Evolutionary conservation across 2,113 vertebrate species (phyloP).

Genomic region (pig (Sus scrofa)): DNA sequence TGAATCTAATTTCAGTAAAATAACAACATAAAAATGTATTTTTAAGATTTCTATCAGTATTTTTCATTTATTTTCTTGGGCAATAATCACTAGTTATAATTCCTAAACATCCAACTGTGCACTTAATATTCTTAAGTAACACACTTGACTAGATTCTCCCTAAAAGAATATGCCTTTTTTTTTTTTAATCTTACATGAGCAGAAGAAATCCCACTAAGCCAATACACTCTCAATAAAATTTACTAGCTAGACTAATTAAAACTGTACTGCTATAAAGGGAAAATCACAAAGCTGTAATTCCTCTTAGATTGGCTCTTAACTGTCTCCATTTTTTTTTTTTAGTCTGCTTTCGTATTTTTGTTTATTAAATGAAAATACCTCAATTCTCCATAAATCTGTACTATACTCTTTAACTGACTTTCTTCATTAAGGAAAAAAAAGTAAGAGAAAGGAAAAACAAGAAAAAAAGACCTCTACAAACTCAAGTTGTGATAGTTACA

Average conservation of each 20-base stretch:
- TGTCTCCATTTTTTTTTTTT: background rate
- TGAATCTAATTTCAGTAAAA: conserved; percentile 78
- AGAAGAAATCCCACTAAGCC: conserved; percentile 11
- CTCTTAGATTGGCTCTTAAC: background rate
- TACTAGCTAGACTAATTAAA: conserved; percentile 30
- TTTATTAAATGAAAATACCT: background rate
- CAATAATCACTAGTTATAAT: conserved; percentile 68
- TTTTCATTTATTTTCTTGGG: conserved; percentile 64
- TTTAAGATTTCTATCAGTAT: conserved; percentile 63
- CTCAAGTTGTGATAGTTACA: background rate
- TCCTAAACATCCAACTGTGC: conserved; percentile 28
- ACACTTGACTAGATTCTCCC: conserved; percentile 44
- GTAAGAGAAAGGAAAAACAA: background rate
- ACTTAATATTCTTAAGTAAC: conserved; percentile 40
- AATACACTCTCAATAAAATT: conserved; percentile 50
- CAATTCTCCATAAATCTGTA: conserved; percentile 18
- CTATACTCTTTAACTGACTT: background rate
- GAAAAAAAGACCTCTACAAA: background rate
- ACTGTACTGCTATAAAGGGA: background rate
- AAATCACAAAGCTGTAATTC: conserved; percentile 30
- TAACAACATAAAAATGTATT: conserved; percentile 74
- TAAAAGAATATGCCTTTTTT: background rate
- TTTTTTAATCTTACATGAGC: background rate
- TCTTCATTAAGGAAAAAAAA: background rate
- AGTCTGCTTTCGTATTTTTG: background rate